phyloP scores from a whole-genome alignment of 2,888 invertebrate species.

The Amiota communis region DNA sequence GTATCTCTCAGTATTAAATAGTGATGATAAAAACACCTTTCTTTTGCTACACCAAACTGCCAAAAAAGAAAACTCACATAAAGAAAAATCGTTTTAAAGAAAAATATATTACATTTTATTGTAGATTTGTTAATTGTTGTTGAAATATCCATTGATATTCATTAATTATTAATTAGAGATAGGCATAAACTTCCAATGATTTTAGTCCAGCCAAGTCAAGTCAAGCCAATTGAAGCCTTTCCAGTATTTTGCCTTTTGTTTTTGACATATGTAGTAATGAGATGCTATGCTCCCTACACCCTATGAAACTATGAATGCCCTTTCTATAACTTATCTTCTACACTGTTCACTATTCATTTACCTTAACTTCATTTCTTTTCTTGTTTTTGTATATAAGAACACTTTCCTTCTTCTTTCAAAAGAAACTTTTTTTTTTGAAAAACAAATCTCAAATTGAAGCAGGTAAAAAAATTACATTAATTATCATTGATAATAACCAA shows the following conservation, averaged over 20 bases:
- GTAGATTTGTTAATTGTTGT: constrained; percentile 6
- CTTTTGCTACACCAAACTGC: constrained; percentile 58
- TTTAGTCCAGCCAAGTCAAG: not conserved
- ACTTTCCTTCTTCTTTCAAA: not conserved
- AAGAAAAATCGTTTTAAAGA: not conserved
- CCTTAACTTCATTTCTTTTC: not conserved
- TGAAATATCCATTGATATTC: not conserved
- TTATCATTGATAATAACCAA: constrained; percentile 3
- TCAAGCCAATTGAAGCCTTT: not conserved
- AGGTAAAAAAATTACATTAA: constrained; percentile 12
- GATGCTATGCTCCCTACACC: no score
- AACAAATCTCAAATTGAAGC: not conserved
- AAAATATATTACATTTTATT: not conserved
- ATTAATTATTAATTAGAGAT: not conserved
- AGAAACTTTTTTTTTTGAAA: no score
- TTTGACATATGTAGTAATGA: no score
- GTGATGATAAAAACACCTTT: constrained; percentile 1
- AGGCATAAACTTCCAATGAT: not conserved
- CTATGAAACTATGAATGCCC: not conserved
- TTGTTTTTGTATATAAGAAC: not conserved
- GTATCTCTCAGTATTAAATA: constrained; percentile 21
- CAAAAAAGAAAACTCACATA: constrained; percentile 44
- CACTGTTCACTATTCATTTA: not conserved
- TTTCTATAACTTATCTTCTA: not conserved
- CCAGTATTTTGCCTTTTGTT: not conserved